Evolutionary conservation across 2,888 invertebrate species (phyloP), one percentile per base, ranked within the genome.

Genomic region (Alitta virens): DNA sequence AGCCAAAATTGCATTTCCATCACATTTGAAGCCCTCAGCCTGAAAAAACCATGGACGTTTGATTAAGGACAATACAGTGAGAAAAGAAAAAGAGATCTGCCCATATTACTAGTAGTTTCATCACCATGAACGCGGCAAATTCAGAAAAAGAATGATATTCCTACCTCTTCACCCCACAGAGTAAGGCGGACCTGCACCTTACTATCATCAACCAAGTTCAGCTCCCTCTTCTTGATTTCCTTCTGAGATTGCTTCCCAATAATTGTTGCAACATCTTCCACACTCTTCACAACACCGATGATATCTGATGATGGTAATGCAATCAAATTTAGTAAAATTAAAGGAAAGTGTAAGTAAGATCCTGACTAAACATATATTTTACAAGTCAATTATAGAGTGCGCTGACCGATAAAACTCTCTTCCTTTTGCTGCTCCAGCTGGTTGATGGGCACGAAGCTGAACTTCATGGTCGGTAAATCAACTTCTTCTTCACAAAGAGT

Each of bases 201-300:
- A 18, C 91, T 88, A 65, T 89, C 87, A 82, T 99, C 99, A 0
- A 98, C 90, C 2, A 99, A 79, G 2, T 87, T 87, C 2, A 98
- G 74, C 69, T 98, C 97, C 60, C 94, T 87, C 78, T 99, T 99
- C 72, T 88, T 90, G 58, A 97, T 84, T 78, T 96, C 91, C 74
- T 88, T 89, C 62, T 92, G 90, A 0, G 91, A 88, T 58, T 87
- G 86, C 72, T 86, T 88, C 0, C 91, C 88, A 1, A 87, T 87
- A 24, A 98, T 85, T 1, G 87, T 87, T 72, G 87, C 86, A 0
- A 93, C 63, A 63, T 95, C 94, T 0, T 86, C 84, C 0, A 85
- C 85, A 9, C 85, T 84, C 77, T 91, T 92, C 72, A 91, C 92
- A 12, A 98, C 88, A 14, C 94, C 97, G 79, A 97, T 88, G 0